Conservation (phyloP, 2,888 invertebrate genomes). For the Gymnoscelis rufifasciata region DNA sequence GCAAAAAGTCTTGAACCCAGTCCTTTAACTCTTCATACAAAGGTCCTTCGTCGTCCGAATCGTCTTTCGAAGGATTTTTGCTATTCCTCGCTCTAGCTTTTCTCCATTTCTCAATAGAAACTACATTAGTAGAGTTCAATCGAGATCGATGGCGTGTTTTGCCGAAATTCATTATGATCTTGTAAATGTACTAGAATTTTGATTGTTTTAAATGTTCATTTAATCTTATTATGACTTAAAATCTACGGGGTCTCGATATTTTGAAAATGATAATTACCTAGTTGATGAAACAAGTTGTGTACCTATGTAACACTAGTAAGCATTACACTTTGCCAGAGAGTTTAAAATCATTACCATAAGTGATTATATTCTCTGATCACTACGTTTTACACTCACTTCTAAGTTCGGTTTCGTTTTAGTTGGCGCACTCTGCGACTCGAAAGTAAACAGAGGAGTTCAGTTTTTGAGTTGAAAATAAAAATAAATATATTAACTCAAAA, state of each 20-base stretch:
- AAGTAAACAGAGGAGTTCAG: too few species aligned
- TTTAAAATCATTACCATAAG: too few species aligned
- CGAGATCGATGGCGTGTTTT: slow-evolving; percentile 49
- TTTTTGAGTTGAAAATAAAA: too few species aligned
- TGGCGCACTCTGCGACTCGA: too few species aligned
- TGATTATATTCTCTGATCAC: too few species aligned
- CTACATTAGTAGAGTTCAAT: slow-evolving; percentile 47
- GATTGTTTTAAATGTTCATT: slow-evolving; percentile 32
- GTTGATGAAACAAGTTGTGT: too few species aligned
- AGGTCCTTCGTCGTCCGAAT: slow-evolving; percentile 52
- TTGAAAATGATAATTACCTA: too few species aligned
- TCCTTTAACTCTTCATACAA: slow-evolving; percentile 48
- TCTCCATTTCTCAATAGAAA: slow-evolving; percentile 59
- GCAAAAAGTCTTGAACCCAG: slow-evolving; percentile 62
- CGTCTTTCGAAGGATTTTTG: slow-evolving; percentile 40
- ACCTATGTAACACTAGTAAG: too few species aligned
- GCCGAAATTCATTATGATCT: slow-evolving; percentile 58
- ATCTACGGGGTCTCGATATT: slow-evolving; percentile 49
- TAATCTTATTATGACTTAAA: slow-evolving; percentile 37
- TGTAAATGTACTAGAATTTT: slow-evolving; percentile 42
- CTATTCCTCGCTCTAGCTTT: slow-evolving; percentile 42
- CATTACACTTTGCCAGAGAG: too few species aligned
- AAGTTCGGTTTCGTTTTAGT: too few species aligned
- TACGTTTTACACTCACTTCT: too few species aligned
- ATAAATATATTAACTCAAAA: too few species aligned